Conservation (phyloP, 2,888 invertebrate genomes). For the Athetis lepigone region DNA sequence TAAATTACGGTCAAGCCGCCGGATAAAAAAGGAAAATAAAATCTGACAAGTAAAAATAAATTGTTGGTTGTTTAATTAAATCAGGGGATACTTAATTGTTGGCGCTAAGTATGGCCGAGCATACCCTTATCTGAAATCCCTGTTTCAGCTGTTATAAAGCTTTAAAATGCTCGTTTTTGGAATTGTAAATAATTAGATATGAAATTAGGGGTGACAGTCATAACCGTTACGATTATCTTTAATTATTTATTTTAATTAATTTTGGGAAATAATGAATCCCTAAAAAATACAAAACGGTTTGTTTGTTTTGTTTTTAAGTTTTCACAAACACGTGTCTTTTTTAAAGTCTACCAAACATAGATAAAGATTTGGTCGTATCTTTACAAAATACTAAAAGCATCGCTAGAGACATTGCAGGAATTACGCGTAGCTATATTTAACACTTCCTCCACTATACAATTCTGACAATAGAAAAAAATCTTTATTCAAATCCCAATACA, state of each 20-base stretch:
- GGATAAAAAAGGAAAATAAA: conserved; percentile 68
- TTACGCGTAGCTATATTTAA: background rate
- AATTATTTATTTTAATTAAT: conserved; percentile 38
- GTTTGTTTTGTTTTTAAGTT: background rate
- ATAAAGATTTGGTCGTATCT: too few species aligned
- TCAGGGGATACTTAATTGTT: conserved; percentile 63
- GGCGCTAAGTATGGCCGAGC: conserved; percentile 54
- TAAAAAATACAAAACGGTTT: background rate
- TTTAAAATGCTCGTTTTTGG: conserved; percentile 53
- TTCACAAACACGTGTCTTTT: background rate
- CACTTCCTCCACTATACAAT: background rate
- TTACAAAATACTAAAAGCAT: background rate
- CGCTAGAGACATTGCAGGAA: background rate
- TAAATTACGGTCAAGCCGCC: conserved; percentile 77
- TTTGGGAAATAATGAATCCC: background rate
- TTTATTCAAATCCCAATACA: conserved; percentile 38
- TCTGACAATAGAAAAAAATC: conserved; percentile 11
- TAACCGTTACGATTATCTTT: conserved; percentile 34
- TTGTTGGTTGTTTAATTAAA: conserved; percentile 66
- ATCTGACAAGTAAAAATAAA: conserved; percentile 65
- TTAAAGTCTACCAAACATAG: background rate
- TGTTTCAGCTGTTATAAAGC: conserved; percentile 48
- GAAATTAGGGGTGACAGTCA: conserved; percentile 40
- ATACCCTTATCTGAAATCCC: conserved; percentile 52
- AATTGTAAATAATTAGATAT: conserved; percentile 49